phyloP scores from a whole-genome alignment of 1,140 invertebrate genomes.

The Berghia stephanieae region DNA sequence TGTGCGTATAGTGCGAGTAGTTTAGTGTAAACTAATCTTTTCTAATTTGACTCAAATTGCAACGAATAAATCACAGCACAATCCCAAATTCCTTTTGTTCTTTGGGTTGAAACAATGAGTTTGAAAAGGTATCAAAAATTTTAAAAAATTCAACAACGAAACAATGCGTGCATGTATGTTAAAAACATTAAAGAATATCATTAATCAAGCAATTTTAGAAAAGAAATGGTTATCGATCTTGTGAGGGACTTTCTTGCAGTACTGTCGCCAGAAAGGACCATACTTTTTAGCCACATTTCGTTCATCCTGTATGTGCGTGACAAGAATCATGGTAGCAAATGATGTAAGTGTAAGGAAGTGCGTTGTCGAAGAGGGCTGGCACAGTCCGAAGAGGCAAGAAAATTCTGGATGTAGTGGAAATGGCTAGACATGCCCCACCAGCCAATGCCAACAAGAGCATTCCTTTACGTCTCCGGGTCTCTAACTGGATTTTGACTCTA shows the following conservation, averaged over 20 bases:
- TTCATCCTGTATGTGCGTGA: slow-evolving; percentile 72
- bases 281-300: slow-evolving; percentile 73
- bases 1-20: no score
- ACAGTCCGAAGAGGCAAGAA: slow-evolving; percentile 69
- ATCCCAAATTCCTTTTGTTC: no score
- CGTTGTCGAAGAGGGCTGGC: slow-evolving; percentile 63
- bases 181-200: no score
- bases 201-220: no score
- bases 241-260: slow-evolving; percentile 70
- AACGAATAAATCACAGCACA: no score
- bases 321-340: slow-evolving; percentile 69
- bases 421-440: slow-evolving; percentile 74
- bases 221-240: slow-evolving; percentile 71
- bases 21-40: no score
- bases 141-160: no score
- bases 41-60: no score
- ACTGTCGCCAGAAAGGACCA: slow-evolving; percentile 70
- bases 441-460: slow-evolving; percentile 70
- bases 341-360: slow-evolving; percentile 71
- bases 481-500: slow-evolving; percentile 65
- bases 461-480: slow-evolving; percentile 53
- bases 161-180: no score
- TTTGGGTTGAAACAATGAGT: no score
- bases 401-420: slow-evolving; percentile 73
- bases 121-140: no score